Conservation (phyloP, 2,113 vertebrate genomes). For the Apistogramma diplotaenia region DNA sequence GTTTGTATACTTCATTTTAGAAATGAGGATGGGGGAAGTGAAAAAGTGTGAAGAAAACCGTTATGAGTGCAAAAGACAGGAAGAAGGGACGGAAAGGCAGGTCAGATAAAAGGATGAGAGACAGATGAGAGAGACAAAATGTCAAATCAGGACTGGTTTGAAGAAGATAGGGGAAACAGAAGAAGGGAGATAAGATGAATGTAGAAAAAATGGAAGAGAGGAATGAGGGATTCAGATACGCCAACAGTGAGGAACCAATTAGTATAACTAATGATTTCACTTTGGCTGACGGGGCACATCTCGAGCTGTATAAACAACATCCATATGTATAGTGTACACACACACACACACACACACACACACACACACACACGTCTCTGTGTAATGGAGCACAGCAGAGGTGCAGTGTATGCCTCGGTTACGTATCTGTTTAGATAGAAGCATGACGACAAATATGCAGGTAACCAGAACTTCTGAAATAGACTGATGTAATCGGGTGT, state of each 20-base stretch:
- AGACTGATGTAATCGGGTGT: background rate
- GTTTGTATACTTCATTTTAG: constrained; percentile 34
- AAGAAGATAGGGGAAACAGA: background rate
- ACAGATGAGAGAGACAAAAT: constrained; percentile 16
- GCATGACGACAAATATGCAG: background rate
- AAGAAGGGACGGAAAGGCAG: background rate
- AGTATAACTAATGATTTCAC: constrained; percentile 58
- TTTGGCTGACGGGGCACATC: constrained; percentile 48
- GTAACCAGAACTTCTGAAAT: background rate
- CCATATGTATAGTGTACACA: background rate
- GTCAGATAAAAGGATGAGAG: constrained; percentile 14
- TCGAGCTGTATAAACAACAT: constrained; percentile 17
- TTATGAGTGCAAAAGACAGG: constrained; percentile 20
- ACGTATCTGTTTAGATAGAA: constrained; percentile 19
- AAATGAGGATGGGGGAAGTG: constrained; percentile 1
- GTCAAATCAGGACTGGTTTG: constrained; percentile 11
- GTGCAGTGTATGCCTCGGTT: constrained; percentile 4
- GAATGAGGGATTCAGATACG: constrained; percentile 22
- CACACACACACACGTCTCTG: background rate
- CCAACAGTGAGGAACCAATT: constrained; percentile 52
- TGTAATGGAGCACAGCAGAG: constrained; percentile 3
- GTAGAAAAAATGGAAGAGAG: background rate
- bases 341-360: background rate
- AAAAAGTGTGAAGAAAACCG: constrained; percentile 10
- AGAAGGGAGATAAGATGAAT: constrained; percentile 24